Percentiles rank a stretch among this genome's conserved stretches.
phyloP scores from a whole-genome alignment of 2,113 vertebrate species.

The Romanogobio albipinnatus region DNA sequence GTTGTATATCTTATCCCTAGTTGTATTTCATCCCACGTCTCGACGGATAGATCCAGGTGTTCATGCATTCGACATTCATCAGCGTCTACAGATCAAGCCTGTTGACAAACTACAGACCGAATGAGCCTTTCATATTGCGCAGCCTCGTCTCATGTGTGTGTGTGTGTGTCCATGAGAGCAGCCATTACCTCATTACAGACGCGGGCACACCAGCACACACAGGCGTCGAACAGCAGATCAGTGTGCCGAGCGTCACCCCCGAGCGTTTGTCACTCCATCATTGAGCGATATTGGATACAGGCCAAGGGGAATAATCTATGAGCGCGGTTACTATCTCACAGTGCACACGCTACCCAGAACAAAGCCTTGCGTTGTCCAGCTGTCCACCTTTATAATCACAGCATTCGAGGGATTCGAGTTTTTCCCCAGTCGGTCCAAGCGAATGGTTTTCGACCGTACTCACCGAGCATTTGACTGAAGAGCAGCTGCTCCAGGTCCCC shows the following conservation, averaged over 20 bases:
- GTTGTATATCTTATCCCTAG: background rate
- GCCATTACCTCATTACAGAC: constrained; percentile 51
- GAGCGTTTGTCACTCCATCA: constrained; percentile 52
- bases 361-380: constrained; percentile 38
- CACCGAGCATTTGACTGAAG: constrained; percentile 98
- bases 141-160: background rate
- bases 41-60: background rate
- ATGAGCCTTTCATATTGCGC: constrained; percentile 50
- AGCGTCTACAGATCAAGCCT: constrained; percentile 59
- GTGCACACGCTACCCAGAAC: constrained; percentile 31
- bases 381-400: background rate
- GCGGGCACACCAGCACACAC: constrained; percentile 41
- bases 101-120: constrained; percentile 48
- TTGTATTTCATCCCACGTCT: background rate
- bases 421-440: background rate
- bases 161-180: constrained; percentile 20
- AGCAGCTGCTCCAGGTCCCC: constrained; percentile 98
- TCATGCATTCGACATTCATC: constrained; percentile 52
- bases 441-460: constrained; percentile 70
- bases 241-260: constrained; percentile 54
- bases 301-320: constrained; percentile 35
- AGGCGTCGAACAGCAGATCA: constrained; percentile 58
- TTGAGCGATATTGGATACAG: constrained; percentile 31
- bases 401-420: background rate
- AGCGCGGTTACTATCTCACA: background rate